Evolutionary conservation across 2,797 vertebrate genomes (phyloP).

Genomic region (Chrosomus eos): DNA sequence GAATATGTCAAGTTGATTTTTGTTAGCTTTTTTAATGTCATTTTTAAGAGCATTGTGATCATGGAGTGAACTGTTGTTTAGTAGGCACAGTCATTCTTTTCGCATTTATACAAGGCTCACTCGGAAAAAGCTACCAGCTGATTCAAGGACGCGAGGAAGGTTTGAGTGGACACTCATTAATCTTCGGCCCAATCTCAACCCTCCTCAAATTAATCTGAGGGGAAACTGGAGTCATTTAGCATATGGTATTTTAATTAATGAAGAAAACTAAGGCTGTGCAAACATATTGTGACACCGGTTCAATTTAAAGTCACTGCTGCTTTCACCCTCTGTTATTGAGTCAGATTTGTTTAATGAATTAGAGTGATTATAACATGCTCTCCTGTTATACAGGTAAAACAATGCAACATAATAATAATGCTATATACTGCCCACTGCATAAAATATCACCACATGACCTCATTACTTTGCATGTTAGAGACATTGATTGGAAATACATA

Average conservation of each 20-base stretch:
- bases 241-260: conserved; percentile 34
- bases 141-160: conserved; percentile 19
- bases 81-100: neutral
- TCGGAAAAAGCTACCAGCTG: neutral
- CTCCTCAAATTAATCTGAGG: conserved; percentile 26
- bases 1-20: neutral
- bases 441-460: neutral
- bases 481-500: neutral
- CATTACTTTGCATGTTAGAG: neutral
- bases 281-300: conserved; percentile 37
- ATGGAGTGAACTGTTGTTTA: neutral
- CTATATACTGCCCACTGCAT: neutral
- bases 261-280: conserved; percentile 21
- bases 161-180: conserved; percentile 48
- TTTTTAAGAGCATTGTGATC: neutral
- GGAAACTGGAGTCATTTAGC: conserved; percentile 32
- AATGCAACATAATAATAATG: neutral
- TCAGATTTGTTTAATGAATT: neutral
- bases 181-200: conserved; percentile 32
- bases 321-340: neutral
- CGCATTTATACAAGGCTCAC: neutral
- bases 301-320: conserved; percentile 25
- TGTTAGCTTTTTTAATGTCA: too few relatives aligned
- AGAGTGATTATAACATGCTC: neutral
- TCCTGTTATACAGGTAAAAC: neutral